Evolutionary conservation across 2,113 vertebrate genomes (phyloP).

Genomic region (Pangasianodon gigas): DNA sequence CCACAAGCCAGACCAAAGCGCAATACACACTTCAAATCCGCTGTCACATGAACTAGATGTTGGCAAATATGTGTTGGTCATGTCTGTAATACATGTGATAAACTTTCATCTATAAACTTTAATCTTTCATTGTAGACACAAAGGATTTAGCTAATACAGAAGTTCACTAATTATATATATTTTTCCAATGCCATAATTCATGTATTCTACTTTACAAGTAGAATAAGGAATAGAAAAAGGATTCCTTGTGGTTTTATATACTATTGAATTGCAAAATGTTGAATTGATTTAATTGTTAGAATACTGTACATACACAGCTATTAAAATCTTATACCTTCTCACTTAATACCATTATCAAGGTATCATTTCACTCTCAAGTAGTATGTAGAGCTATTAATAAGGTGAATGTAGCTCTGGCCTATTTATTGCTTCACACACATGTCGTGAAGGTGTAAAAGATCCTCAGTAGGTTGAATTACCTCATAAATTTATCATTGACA

Average conservation of each 20-base stretch:
- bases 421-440: constrained; percentile 37
- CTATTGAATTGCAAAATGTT: neutral
- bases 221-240: neutral
- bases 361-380: constrained; percentile 22
- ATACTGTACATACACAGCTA: neutral
- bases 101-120: too few species aligned
- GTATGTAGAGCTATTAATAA: constrained; percentile 14
- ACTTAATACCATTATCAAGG: neutral
- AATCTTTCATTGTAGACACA: neutral
- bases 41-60: neutral
- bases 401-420: constrained; percentile 11
- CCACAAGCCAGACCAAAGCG: constrained; percentile 31
- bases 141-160: neutral
- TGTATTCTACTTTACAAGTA: neutral
- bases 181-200: neutral
- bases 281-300: neutral
- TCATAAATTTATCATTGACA: constrained; percentile 21
- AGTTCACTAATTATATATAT: neutral
- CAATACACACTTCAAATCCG: constrained; percentile 50
- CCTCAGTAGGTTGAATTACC: constrained; percentile 25
- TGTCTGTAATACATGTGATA: neutral
- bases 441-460: constrained; percentile 32
- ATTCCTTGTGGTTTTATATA: neutral
- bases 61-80: neutral
- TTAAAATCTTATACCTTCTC: neutral